phyloP scores from a whole-genome alignment of 2,888 invertebrate species.

The Eledona agricola region DNA sequence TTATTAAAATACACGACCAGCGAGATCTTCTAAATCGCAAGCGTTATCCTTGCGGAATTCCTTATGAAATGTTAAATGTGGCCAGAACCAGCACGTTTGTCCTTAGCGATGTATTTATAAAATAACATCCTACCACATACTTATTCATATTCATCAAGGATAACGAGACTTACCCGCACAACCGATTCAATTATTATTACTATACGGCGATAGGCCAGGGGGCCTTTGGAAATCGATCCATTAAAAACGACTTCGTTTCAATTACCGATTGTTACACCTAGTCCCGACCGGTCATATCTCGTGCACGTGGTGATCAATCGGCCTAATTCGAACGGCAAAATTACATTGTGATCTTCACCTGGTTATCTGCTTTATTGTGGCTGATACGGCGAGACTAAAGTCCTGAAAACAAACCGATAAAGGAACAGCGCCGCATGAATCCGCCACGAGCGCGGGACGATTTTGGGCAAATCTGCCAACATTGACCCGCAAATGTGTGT shows the following conservation, averaged over 20 bases:
- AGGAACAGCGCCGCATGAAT: slow-evolving; percentile 11
- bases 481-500: slow-evolving; percentile 46
- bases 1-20: not conserved
- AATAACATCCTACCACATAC: slow-evolving; percentile 33
- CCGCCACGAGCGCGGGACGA: slow-evolving; percentile 6
- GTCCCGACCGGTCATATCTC: too few species aligned
- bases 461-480: slow-evolving; percentile 43
- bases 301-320: slow-evolving; percentile 15
- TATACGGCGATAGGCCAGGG: slow-evolving; percentile 18
- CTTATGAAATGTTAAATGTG: slow-evolving; percentile 32
- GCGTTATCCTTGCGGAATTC: slow-evolving; percentile 31
- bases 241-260: slow-evolving; percentile 21
- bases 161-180: slow-evolving; percentile 23
- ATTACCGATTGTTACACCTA: slow-evolving; percentile 16
- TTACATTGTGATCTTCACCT: slow-evolving; percentile 14
- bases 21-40: slow-evolving; percentile 14
- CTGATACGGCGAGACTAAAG: too few species aligned
- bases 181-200: slow-evolving; percentile 20
- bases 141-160: slow-evolving; percentile 35
- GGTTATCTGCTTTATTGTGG: slow-evolving; percentile 21
- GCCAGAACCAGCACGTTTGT: slow-evolving; percentile 26
- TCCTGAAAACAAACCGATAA: too few species aligned
- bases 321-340: slow-evolving; percentile 5
- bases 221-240: slow-evolving; percentile 7
- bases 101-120: slow-evolving; percentile 28